These are phyloP conservation scores for Rhimphoctona megacephalus DNA, from an alignment of 2,888 invertebrate genomes.

Conservation along the genomic window DNA sequence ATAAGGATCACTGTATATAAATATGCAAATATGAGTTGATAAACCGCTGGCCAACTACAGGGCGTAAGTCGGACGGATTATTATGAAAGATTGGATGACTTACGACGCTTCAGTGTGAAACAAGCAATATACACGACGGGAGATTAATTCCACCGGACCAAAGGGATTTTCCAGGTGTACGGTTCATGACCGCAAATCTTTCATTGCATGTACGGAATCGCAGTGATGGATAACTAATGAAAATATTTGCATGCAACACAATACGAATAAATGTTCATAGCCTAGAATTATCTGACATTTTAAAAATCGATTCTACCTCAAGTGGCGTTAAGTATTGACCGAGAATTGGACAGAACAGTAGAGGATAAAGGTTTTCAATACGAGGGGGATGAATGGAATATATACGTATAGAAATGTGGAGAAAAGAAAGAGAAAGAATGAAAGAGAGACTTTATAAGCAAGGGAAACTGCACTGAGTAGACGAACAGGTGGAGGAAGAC, in stretches of 20 bases:
- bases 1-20: constrained; percentile 20
- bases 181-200: constrained; percentile 1
- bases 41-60: not conserved
- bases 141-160: not conserved
- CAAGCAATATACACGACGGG: not conserved
- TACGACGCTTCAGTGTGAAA: not conserved
- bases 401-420: not conserved
- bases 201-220: not conserved
- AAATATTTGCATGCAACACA: not conserved
- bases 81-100: not conserved
- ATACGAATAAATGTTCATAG: constrained; percentile 11
- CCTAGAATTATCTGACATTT: constrained; percentile 15
- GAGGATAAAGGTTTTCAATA: constrained; percentile 25
- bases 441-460: constrained; percentile 21
- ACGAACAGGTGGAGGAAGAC: constrained; percentile 55
- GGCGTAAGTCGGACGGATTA: not conserved
- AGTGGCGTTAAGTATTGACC: constrained; percentile 51
- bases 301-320: constrained; percentile 38
- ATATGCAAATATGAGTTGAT: not conserved
- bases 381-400: constrained; percentile 18
- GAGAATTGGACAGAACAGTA: constrained; percentile 47
- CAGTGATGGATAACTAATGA: not conserved
- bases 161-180: not conserved
- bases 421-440: not conserved
- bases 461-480: constrained; percentile 33